Percentiles rank a stretch among this genome's conserved stretches.
Conservation (phyloP, 2,797 vertebrate genomes). For the Aeoliscus strigatus region DNA sequence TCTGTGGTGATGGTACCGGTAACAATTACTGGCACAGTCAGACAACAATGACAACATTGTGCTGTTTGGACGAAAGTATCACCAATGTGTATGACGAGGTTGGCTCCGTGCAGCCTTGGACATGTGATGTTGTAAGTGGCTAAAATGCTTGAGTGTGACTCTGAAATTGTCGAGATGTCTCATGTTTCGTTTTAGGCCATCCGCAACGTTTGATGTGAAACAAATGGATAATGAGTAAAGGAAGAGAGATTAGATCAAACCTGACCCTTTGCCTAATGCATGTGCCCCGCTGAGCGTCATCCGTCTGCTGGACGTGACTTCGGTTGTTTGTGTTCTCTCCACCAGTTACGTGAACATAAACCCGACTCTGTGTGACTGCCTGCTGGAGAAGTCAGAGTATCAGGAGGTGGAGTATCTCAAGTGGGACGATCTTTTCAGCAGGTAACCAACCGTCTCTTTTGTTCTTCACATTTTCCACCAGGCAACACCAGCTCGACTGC, state of each 20-base stretch:
- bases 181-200: conserved; percentile 15
- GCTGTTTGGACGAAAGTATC: background rate
- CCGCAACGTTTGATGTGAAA: conserved; percentile 7
- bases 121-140: conserved; percentile 23
- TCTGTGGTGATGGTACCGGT: too few relatives aligned
- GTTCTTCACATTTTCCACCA: too few relatives aligned
- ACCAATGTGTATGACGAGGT: background rate
- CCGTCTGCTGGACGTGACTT: background rate
- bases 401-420: conserved; percentile 80
- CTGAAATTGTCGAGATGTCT: conserved; percentile 2
- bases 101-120: background rate
- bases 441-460: conserved; percentile 74
- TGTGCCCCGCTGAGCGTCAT: conserved; percentile 4
- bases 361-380: conserved; percentile 86
- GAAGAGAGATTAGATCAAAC: conserved; percentile 14
- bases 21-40: too few relatives aligned
- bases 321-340: conserved; percentile 4
- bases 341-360: conserved; percentile 85
- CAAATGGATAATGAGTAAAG: conserved; percentile 6
- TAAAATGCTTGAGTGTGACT: conserved; percentile 41
- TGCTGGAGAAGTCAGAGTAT: conserved; percentile 88
- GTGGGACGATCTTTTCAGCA: conserved; percentile 92
- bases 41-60: too few relatives aligned
- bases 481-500: too few relatives aligned
- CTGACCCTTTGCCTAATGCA: conserved; percentile 3